These are phyloP conservation scores for Paramormyrops hopkinsi DNA, from an alignment of 2,797 vertebrate genomes.

Conservation along the genomic window DNA sequence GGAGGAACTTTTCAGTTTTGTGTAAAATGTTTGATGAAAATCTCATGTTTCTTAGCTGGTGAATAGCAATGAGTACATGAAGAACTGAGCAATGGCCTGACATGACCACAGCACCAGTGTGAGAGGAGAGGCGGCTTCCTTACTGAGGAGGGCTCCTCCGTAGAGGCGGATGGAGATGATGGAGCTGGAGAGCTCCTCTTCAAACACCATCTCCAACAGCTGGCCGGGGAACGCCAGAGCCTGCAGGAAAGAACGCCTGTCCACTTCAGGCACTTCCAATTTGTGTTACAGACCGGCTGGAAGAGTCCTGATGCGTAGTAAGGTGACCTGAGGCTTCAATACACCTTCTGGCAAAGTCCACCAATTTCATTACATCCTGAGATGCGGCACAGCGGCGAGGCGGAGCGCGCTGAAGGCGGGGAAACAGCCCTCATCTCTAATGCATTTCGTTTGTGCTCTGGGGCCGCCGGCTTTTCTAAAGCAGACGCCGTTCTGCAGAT, in stretches of 20 bases:
- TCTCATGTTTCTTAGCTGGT: neutral
- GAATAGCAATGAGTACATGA: neutral
- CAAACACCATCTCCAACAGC: constrained; percentile 82
- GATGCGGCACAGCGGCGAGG: neutral
- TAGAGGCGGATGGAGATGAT: constrained; percentile 85
- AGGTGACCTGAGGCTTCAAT: neutral
- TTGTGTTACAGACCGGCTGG: neutral
- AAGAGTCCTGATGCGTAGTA: neutral
- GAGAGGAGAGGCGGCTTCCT: constrained; percentile 35
- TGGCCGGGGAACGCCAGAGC: constrained; percentile 86
- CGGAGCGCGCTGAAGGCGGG: neutral
- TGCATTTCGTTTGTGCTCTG: neutral
- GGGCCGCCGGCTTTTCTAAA: neutral
- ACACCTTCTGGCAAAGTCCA: neutral
- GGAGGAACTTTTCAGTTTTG: neutral
- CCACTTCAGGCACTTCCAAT: neutral
- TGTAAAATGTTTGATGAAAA: neutral
- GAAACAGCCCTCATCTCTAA: neutral
- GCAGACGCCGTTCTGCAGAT: neutral
- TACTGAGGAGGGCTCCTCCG: constrained; percentile 89
- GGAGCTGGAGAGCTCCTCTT: constrained; percentile 70
- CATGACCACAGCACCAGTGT: neutral
- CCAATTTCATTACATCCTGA: neutral
- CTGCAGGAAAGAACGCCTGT: constrained; percentile 49
- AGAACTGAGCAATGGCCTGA: neutral